Conservation (phyloP, 1,140 invertebrate genomes). For the Mycetomoellerius zeteki region DNA sequence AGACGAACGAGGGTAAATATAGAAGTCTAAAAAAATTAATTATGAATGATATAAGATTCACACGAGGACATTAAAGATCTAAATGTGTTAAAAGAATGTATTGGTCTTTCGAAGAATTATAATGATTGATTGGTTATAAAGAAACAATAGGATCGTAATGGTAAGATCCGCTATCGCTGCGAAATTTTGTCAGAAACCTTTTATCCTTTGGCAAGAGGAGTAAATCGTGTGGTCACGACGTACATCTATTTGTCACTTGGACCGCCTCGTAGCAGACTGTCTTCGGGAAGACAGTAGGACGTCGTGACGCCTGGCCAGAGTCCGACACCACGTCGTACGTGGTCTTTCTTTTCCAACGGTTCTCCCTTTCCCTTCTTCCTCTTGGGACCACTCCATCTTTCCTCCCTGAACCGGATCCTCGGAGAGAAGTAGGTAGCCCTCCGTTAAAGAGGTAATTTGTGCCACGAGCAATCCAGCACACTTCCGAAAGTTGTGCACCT, state of each 20-base stretch:
- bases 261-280: conserved; percentile 68
- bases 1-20: not conserved
- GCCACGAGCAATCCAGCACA: conserved; percentile 72
- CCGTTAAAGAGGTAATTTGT: conserved; percentile 83
- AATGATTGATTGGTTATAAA: conserved; percentile 63
- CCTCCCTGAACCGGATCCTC: conserved; percentile 66
- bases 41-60: not conserved
- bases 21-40: not conserved
- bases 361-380: conserved; percentile 53
- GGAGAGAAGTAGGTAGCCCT: conserved; percentile 74
- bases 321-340: conserved; percentile 69
- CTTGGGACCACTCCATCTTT: conserved; percentile 82
- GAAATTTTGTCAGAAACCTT: conserved; percentile 77
- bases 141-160: conserved; percentile 61
- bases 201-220: conserved; percentile 72
- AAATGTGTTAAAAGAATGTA: not conserved
- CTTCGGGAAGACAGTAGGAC: conserved; percentile 59
- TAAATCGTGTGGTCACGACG: conserved; percentile 73
- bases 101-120: not conserved
- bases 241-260: conserved; percentile 80
- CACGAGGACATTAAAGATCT: not conserved
- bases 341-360: conserved; percentile 69
- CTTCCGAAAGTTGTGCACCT: conserved; percentile 66
- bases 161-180: conserved; percentile 70
- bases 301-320: conserved; percentile 61